Base-by-base conservation (phyloP, 1,140 invertebrate species). In the Colletes gigas region DNA sequence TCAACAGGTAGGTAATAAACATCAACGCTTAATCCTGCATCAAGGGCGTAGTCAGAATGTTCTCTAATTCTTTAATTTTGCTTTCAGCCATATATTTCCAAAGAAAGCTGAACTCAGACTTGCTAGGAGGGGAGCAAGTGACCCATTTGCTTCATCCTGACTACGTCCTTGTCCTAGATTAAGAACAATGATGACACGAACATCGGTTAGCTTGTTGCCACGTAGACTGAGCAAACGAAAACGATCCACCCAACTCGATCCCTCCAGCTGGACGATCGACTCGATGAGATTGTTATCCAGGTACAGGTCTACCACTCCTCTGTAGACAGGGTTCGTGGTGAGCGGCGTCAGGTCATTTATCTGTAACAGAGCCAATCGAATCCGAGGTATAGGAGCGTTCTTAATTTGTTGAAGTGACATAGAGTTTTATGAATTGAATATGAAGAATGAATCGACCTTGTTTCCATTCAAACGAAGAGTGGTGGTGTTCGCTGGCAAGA, bases 151-250 rank as follows among this genome's bases (percentile, higher is more conserved):
- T 30, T 30, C 30, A 30, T 2, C 30, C 30, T 30, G 30, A 30
- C 30, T 30, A 30, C 21, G 44, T 4, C 44, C 9, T 6, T 67
- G 44, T 67, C 68, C 7, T 21, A 80, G 60, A 66, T 73, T 9
- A 10, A 6, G 3, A 10, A 19, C 6, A 17, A 65, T 7, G 15
- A n/a, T 17, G 30, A 60, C 68, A 91, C 89, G 84, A 89, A 97
- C 96, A 92, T 97, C 95, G 44, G 94, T 94, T 30, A 98, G 89
- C 90, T 94, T 93, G 92, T 98, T 98, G 39, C 95, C 95, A 41
- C 94, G 94, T 39, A 98, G 92, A 88, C 95, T 97, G 1, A 97
- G 92, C 3, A 97, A 94, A 70, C 97, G 94, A 89, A 97, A 97
- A 67, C 95, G 94, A 21, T 95, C 93, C 66, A 98, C 94, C 96